Evolutionary conservation across 2,888 invertebrate species (phyloP), one percentile per base, ranked within the genome.

Genomic region (Melanostoma mellinum): DNA sequence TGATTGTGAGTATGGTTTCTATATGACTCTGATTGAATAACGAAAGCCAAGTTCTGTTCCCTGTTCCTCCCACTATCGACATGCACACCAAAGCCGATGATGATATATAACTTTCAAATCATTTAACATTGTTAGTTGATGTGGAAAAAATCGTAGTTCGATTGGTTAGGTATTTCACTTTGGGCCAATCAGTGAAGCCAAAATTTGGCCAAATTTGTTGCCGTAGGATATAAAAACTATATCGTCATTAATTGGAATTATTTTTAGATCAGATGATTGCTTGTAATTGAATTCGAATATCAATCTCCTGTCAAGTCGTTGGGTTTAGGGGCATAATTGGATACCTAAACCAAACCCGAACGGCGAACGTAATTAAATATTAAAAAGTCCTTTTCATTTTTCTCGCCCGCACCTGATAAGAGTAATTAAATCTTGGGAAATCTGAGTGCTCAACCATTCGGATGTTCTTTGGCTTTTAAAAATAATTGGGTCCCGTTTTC

Each of bases 401-500:
- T 20, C 20, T 20, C 20, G 20, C 20, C 20, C 20, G 20, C 20
- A 20, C 20, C 20, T 20, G 20, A 20, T 20, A 20, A 20, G 20
- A 20, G 20, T 61, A 61, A 61, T 61, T 61, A 61, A 42, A 48
- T 61, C 6, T 36, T 36, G 6, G 9, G 6, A 48, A 36, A 48
- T 48, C 3, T 1, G 30, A 42, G 8, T 50, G 10, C 40, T 42
- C 4, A 4, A 63, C 56, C 40, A 9, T n/a, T 8, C 73, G 50
- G 58, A 52, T 58, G 50, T 58, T 40, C 10, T 40, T 36, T 58
- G 74, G 52, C 50, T 67, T 67, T 74, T 67, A 56, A 60, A 67
- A 75, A 56, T 75, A 75, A 75, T 53, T 67, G 58, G 50, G 67
- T 75, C 56, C 46, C 48, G 48, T 38, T 65, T 61, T 20, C 20